Evolutionary conservation across 2,888 invertebrate genomes (phyloP).

Genomic region (Dryobotodes eremita): DNA sequence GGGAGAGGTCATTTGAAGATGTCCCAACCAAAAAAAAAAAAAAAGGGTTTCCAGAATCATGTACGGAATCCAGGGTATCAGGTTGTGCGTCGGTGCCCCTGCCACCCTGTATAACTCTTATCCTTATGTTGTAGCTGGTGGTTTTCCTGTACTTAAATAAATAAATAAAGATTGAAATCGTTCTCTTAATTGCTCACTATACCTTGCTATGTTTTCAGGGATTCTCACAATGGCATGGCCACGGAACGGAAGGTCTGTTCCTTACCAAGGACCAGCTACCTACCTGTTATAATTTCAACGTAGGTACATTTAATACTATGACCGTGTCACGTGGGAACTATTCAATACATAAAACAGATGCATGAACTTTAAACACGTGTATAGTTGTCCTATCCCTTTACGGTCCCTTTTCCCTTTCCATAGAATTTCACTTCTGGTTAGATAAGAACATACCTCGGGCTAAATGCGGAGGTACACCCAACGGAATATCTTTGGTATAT

Average conservation of each 20-base stretch:
- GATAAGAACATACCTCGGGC: conserved; percentile 56
- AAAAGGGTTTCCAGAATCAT: too few species aligned
- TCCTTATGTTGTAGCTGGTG: too few species aligned
- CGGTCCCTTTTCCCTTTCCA: conserved; percentile 48
- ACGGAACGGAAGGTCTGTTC: background rate
- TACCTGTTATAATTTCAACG: background rate
- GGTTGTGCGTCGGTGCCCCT: too few species aligned
- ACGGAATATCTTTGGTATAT: conserved; percentile 49
- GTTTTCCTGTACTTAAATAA: too few species aligned
- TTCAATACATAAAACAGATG: conserved; percentile 25
- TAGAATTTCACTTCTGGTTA: conserved; percentile 53
- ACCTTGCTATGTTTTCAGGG: background rate
- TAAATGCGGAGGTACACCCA: conserved; percentile 35
- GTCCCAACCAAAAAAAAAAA: too few species aligned
- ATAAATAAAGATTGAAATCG: too few species aligned
- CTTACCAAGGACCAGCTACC: background rate
- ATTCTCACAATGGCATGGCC: background rate
- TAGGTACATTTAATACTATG: background rate
- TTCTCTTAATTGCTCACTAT: background rate
- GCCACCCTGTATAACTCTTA: too few species aligned
- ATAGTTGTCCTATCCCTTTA: conserved; percentile 41
- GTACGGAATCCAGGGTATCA: too few species aligned
- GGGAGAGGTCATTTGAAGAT: too few species aligned
- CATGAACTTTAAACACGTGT: conserved; percentile 31
- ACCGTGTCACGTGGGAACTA: conserved; percentile 37